Conservation (phyloP, 1,140 invertebrate species). For the Hesperophylax magnus region DNA sequence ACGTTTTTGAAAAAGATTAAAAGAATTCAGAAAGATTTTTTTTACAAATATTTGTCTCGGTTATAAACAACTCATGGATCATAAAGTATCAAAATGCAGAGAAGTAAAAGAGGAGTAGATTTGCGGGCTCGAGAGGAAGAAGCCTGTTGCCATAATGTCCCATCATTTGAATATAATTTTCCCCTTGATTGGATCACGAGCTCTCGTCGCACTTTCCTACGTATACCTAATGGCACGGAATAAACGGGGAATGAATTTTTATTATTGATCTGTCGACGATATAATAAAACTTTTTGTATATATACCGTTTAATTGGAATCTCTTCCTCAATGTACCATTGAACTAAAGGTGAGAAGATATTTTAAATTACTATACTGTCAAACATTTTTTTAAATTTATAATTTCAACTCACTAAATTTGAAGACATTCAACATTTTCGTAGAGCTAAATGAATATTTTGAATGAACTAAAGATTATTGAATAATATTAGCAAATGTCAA, state of each 20-base stretch:
- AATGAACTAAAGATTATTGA: conserved; percentile 6
- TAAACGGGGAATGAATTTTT: conserved; percentile 44
- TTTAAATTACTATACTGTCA: too few species aligned
- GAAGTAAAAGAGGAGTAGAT: conserved; percentile 19
- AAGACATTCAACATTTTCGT: too few species aligned
- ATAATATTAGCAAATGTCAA: conserved; percentile 20
- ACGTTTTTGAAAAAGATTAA: conserved; percentile 29
- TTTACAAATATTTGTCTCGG: background rate
- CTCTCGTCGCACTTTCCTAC: conserved; percentile 47
- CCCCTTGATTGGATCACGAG: conserved; percentile 49
- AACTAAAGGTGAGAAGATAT: too few species aligned
- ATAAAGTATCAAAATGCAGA: background rate
- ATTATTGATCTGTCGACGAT: background rate
- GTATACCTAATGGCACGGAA: conserved; percentile 53
- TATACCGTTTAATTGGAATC: too few species aligned
- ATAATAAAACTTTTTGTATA: conserved; percentile 11
- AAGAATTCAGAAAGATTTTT: background rate
- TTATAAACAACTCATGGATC: conserved; percentile 25
- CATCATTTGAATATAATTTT: conserved; percentile 56
- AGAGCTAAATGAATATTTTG: background rate
- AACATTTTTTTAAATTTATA: too few species aligned
- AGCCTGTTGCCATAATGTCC: conserved; percentile 39
- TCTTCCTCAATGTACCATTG: too few species aligned
- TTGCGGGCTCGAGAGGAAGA: conserved; percentile 27
- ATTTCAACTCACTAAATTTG: too few species aligned